Percentiles rank a stretch among this genome's conserved stretches.
Evolutionary conservation across 1,140 invertebrate genomes (phyloP).

Genomic region (Trichonephila inaurata): DNA sequence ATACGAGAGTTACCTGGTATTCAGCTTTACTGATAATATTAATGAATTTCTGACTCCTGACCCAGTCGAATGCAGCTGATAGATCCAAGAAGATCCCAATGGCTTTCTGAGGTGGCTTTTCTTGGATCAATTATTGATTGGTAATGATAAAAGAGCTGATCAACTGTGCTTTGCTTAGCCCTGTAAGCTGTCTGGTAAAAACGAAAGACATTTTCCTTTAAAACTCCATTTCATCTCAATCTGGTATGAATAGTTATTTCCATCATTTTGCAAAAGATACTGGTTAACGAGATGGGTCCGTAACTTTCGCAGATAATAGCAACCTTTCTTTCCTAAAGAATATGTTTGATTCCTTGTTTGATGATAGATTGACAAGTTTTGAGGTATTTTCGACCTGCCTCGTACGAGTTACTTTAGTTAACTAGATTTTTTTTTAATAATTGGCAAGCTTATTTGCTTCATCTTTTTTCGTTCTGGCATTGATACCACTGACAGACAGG

Average conservation of each 20-base stretch:
- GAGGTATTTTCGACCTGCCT: neutral
- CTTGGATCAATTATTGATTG: no score
- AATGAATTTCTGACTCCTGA: no score
- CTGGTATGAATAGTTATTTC: neutral
- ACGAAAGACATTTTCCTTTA: constrained; percentile 17
- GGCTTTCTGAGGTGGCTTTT: no score
- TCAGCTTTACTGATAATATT: no score
- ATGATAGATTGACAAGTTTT: neutral
- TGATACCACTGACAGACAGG: neutral
- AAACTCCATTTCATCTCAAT: neutral
- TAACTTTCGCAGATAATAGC: neutral
- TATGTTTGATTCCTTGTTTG: no score
- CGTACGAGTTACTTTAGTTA: neutral
- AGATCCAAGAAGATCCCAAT: no score
- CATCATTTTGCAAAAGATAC: no score
- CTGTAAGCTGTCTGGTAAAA: constrained; percentile 50
- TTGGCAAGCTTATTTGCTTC: constrained; percentile 35
- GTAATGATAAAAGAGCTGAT: neutral
- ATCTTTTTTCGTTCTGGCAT: neutral
- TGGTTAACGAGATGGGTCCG: constrained; percentile 25
- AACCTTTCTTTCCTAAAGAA: neutral
- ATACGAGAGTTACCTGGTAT: no score
- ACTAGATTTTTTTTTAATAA: constrained; percentile 6
- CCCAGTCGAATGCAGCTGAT: no score
- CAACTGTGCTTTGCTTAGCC: neutral